Conservation (phyloP, 2,888 invertebrate genomes). For the Amblyjoppa proteus region DNA sequence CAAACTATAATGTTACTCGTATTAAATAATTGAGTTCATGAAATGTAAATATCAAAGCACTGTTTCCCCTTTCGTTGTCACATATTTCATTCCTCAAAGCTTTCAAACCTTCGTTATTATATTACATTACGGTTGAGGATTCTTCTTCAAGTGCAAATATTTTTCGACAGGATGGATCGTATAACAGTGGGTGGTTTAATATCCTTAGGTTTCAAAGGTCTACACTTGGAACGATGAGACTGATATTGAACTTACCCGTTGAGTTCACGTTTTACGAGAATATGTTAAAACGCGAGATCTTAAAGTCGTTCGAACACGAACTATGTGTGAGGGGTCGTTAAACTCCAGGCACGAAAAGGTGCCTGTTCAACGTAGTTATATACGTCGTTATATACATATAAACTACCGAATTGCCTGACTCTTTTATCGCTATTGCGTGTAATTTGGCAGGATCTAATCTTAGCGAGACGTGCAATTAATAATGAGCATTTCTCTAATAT, state of each 20-base stretch:
- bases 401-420: background rate
- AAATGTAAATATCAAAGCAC: background rate
- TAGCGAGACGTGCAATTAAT: background rate
- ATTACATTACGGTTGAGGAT: background rate
- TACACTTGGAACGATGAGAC: background rate
- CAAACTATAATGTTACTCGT: background rate
- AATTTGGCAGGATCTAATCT: background rate
- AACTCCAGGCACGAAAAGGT: slow-evolving; percentile 43
- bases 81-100: background rate
- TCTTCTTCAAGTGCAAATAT: background rate
- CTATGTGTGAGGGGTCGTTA: slow-evolving; percentile 19
- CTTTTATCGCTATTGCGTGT: background rate
- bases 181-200: slow-evolving; percentile 9
- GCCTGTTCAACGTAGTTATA: background rate
- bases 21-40: background rate
- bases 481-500: background rate
- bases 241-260: slow-evolving; percentile 4
- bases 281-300: slow-evolving; percentile 21
- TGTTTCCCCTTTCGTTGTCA: background rate
- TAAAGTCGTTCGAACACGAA: slow-evolving; percentile 1
- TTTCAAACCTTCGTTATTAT: background rate
- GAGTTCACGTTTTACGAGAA: slow-evolving; percentile 26
- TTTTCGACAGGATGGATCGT: background rate
- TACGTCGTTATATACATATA: background rate
- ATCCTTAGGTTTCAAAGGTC: background rate